A percentile compares a stretch with the other conserved stretches of the same genome.
These are phyloP conservation scores for Nipponia nippon DNA, from an alignment of 2,113 vertebrate genomes.

Conservation along the genomic window DNA sequence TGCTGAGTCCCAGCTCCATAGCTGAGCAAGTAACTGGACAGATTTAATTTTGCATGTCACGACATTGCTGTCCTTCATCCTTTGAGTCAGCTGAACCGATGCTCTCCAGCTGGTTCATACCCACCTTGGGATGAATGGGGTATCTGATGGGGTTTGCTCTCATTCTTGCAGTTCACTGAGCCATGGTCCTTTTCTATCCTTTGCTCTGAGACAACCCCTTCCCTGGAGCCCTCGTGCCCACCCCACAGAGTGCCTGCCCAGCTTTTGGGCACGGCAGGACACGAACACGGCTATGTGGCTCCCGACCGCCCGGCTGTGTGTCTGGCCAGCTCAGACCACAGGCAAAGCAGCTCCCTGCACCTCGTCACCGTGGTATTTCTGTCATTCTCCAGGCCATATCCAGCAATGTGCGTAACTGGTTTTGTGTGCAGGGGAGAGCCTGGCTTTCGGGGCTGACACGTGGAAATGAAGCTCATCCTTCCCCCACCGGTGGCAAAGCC, in stretches of 20 bases:
- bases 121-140: background rate
- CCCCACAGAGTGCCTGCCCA: background rate
- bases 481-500: background rate
- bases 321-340: background rate
- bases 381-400: background rate
- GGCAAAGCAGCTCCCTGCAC: background rate
- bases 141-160: background rate
- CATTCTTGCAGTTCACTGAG: background rate
- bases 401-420: fast-evolving
- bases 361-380: fast-evolving
- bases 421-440: background rate
- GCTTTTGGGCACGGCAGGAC: background rate
- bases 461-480: background rate
- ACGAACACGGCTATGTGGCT: fast-evolving
- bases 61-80: background rate
- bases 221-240: background rate
- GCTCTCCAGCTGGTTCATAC: background rate
- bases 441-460: fast-evolving
- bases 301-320: background rate
- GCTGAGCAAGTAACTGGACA: background rate
- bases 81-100: background rate
- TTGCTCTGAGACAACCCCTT: background rate
- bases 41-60: background rate
- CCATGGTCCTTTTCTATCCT: background rate
- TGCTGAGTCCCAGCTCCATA: fast-evolving